Base-by-base conservation (phyloP, 1,140 invertebrate genomes). In the Diachasma alloeum region DNA sequence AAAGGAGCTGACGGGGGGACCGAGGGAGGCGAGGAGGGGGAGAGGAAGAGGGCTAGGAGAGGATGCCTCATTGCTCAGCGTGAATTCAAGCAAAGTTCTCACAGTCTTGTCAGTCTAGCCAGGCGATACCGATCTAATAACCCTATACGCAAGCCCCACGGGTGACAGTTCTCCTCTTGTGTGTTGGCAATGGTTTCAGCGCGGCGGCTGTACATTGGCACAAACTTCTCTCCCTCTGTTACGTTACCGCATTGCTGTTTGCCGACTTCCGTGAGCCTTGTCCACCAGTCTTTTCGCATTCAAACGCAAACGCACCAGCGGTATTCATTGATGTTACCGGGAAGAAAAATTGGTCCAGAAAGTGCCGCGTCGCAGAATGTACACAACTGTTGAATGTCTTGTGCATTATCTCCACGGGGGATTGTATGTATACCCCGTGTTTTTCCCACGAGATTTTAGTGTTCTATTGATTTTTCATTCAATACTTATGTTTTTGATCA, bases 101-200 rank as follows among this genome's bases (percentile, higher is more conserved):
- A 76, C 74, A 76, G 74, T 70, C 46, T 76, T 76, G 74, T 76
- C 74, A 76, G 46, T 71, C 37, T 31, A 63, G 22, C 6, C 4
- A 76, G 74, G 74, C 68, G 74, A 76, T 76, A 76, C 74, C 74
- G 74, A 76, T 76, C 74, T 76, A 76, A 76, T 76, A 76, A 76
- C 74, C 74, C 74, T 76, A 76, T 76, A 71, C 74, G 74, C 74
- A 71, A 39, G 24, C 63, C 48, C 59, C 59, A 63, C 13, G 59
- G 74, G 68, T 76, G 74, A 76, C 74, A 76, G 74, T 76, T 70
- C 48, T 44, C 48, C 67, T 48, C 67, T 66, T 37, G 26, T 69
- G 63, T 63, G 74, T 66, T 67, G 74, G 74, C 42, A 69, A 63
- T 69, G 39, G 66, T 42, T 42, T 42, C 74, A n/a, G 9, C 19